A percentile compares a stretch with the other conserved stretches of the same genome.
These are phyloP conservation scores for Drosophila orena DNA, from an alignment of 1,140 invertebrate genomes.

Conservation along the genomic window DNA sequence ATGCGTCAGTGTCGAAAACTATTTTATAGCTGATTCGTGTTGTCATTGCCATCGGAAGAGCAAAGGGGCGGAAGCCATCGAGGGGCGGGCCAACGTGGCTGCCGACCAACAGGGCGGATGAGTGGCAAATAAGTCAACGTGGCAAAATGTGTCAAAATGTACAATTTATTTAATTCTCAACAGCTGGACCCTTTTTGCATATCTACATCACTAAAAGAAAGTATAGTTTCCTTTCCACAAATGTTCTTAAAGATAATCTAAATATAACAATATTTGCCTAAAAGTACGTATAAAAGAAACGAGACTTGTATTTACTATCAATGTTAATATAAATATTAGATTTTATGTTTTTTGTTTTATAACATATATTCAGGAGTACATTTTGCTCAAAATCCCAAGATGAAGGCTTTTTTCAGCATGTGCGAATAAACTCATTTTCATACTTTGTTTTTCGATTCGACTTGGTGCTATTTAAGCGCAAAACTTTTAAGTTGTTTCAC, in stretches of 20 bases:
- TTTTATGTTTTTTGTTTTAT: not conserved
- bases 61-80: constrained; percentile 17
- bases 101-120: constrained; percentile 30
- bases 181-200: constrained; percentile 17
- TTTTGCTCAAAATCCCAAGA: not conserved
- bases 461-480: constrained; percentile 77
- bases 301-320: not conserved
- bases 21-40: constrained; percentile 81
- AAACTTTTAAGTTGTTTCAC: constrained; percentile 79
- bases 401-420: constrained; percentile 16
- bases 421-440: constrained; percentile 72
- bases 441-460: constrained; percentile 72
- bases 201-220: not conserved
- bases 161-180: constrained; percentile 81
- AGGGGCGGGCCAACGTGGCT: constrained; percentile 54
- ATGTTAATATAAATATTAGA: not conserved
- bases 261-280: too few relatives aligned
- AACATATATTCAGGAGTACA: not conserved
- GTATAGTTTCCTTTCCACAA: too few relatives aligned
- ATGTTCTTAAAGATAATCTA: too few relatives aligned
- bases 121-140: constrained; percentile 75
- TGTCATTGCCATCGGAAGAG: constrained; percentile 59
- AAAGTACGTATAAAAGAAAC: too few relatives aligned
- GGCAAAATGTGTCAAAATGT: constrained; percentile 82
- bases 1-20: constrained; percentile 77